phyloP scores from a whole-genome alignment of 2,113 vertebrate species.

The Amazona vittata region DNA sequence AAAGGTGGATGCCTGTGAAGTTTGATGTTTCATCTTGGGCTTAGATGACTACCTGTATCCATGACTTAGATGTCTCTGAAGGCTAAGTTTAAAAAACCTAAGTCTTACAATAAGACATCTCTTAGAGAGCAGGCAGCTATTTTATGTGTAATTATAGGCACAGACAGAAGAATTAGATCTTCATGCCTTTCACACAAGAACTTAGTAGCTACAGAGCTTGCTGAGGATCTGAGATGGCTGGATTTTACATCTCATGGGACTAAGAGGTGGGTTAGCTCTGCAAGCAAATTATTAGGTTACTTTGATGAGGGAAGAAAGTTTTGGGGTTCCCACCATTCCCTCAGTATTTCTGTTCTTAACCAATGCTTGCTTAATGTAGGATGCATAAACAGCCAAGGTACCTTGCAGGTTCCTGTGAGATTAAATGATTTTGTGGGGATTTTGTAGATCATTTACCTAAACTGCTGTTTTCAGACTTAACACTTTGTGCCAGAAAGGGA shows the following conservation, averaged over 20 bases:
- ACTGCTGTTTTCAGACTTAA: background rate
- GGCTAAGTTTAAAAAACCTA: background rate
- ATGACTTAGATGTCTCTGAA: background rate
- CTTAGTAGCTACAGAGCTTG: background rate
- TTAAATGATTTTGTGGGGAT: background rate
- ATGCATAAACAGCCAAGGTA: background rate
- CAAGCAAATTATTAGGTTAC: background rate
- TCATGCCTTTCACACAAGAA: background rate
- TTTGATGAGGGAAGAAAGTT: background rate
- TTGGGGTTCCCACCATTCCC: background rate
- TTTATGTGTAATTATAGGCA: background rate
- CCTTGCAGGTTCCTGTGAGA: background rate
- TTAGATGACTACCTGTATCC: background rate
- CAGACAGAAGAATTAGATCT: background rate
- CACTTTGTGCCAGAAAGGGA: background rate
- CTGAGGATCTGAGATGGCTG: background rate
- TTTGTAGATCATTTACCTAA: background rate
- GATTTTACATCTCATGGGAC: background rate
- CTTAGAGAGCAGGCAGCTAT: background rate
- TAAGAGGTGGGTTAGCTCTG: background rate
- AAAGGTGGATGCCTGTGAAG: background rate
- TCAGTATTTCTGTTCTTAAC: background rate
- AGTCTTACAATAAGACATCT: background rate
- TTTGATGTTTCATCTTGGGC: background rate
- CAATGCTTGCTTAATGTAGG: background rate